Evolutionary conservation across 1,140 invertebrate genomes (phyloP).

Genomic region (Druon quercuslanigerum): DNA sequence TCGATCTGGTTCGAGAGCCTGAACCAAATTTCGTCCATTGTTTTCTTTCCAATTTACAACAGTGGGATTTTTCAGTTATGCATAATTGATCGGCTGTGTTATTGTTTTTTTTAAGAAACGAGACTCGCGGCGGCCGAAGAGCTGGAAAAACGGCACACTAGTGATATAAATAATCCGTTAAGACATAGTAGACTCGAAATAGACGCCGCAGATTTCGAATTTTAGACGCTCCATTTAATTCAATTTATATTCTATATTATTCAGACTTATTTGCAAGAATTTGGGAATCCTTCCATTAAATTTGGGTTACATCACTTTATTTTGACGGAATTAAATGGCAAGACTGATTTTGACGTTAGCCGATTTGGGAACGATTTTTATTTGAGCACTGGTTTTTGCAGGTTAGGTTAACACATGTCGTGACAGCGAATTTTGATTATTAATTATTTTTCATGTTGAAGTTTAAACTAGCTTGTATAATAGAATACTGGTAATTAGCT

Average conservation of each 20-base stretch:
- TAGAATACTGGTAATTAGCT: too few species aligned
- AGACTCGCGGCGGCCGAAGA: background rate
- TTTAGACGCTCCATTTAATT: slow-evolving; percentile 13
- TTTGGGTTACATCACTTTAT: background rate
- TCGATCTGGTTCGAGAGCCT: slow-evolving; percentile 67
- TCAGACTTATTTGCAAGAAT: background rate
- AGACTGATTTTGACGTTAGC: slow-evolving; percentile 5
- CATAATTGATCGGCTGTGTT: slow-evolving; percentile 19
- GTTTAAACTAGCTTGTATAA: too few species aligned
- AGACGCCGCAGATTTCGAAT: slow-evolving; percentile 50
- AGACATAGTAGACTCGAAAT: slow-evolving; percentile 67
- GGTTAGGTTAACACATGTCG: background rate
- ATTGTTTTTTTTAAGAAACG: slow-evolving; percentile 32
- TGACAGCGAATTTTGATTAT: too few species aligned
- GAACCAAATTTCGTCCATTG: slow-evolving; percentile 73
- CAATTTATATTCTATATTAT: background rate
- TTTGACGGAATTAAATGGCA: background rate
- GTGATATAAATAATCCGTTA: slow-evolving; percentile 74
- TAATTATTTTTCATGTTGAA: too few species aligned
- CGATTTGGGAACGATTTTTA: background rate
- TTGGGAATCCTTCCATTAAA: background rate
- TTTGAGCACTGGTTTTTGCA: background rate
- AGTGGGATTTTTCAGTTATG: slow-evolving; percentile 32
- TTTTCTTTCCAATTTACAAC: slow-evolving; percentile 38
- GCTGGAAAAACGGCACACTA: slow-evolving; percentile 55